Conservation (phyloP, 2,113 vertebrate species). For the Ahaetulla prasina region DNA sequence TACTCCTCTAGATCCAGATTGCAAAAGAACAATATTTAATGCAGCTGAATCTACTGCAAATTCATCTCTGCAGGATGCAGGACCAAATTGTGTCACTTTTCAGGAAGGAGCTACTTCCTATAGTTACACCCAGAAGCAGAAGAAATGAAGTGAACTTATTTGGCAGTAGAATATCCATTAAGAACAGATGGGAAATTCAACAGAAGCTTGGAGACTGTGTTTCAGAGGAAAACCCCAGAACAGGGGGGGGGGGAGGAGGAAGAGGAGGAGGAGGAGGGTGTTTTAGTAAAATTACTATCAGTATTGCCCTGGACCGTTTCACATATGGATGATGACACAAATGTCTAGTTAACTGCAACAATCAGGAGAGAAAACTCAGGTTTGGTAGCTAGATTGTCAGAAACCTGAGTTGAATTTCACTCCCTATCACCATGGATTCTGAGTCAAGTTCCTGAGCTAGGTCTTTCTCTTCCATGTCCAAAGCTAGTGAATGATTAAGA, state of each 20-base stretch:
- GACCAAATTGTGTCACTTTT: constrained; percentile 59
- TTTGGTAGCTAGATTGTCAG: neutral
- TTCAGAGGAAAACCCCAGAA: neutral
- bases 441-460: neutral
- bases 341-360: neutral
- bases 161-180: neutral
- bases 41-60: neutral
- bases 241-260: rapidly evolving
- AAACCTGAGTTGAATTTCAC: neutral
- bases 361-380: neutral
- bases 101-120: constrained; percentile 75
- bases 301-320: neutral
- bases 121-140: constrained; percentile 79
- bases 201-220: neutral
- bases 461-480: neutral
- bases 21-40: neutral
- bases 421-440: neutral
- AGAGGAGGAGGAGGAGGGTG: neutral
- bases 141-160: neutral
- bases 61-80: constrained; percentile 77
- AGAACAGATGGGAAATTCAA: neutral
- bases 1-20: too few relatives aligned
- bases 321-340: neutral
- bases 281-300: neutral
- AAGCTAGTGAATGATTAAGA: constrained; percentile 2